Base-by-base conservation (phyloP, 2,888 invertebrate species). In the Acleris cristana region DNA sequence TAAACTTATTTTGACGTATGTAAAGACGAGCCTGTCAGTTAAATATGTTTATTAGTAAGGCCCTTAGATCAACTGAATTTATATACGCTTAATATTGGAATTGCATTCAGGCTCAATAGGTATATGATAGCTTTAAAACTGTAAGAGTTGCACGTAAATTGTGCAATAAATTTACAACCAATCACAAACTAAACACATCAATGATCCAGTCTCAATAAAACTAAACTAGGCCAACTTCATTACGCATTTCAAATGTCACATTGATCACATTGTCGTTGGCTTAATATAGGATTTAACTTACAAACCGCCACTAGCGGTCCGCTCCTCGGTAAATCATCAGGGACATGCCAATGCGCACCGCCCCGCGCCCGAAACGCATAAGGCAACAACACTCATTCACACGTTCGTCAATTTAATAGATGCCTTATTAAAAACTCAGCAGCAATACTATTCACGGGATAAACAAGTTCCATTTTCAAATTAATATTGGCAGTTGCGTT, bases 351-450 rank as follows among this genome's bases (percentile, higher is more conserved):
- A 89, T 87, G 85, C 86, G 79, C 79, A 79, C 78, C 74, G 77
- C 76, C 74, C 78, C 74, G 79, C 76, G 58, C 77, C 79, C 74
- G 71, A 70, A 81, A 83, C 92, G 82, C 82, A 89, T 87, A 92
- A 89, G 92, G 92, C 81, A 85, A 86, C 88, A 88, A 88, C 85
- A 89, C 85, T 90, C 90, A 92, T 92, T 92, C 91, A 92, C 89
- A 91, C 87, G 92, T 90, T 88, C 89, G 88, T 92, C 92, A 92
- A 87, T 75, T 81, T 84, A 87, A 86, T 87, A 83, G 85, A 86
- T 79, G 84, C 87, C 91, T 91, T 92, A 92, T 92, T 92, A 92
- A 92, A 91, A 89, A 86, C 86, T 77, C 81, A 77, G 65, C 72
- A 74, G 71, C 72, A 69, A 74, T 72, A 72, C 66, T 66, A 73